Conservation (phyloP, 2,888 invertebrate genomes). For the Sminthurides aquaticus region DNA sequence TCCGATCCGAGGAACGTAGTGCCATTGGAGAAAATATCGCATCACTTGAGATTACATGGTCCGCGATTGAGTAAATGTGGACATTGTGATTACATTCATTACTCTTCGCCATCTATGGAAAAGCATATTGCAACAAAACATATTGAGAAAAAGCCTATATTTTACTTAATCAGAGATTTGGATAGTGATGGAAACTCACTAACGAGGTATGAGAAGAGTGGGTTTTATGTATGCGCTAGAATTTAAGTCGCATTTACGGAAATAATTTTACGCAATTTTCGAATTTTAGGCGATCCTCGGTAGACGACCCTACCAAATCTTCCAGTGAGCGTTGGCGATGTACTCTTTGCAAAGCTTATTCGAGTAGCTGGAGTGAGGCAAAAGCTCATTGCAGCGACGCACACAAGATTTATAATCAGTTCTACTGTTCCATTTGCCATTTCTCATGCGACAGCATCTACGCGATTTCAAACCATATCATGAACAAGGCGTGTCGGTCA, state of each 20-base stretch:
- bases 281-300: conserved; percentile 28
- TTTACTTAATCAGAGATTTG: conserved; percentile 50
- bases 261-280: background rate
- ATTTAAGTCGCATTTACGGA: background rate
- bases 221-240: too few relatives aligned
- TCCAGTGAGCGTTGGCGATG: conserved; percentile 58
- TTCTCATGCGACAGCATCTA: conserved; percentile 46
- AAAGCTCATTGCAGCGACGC: conserved; percentile 54
- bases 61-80: conserved; percentile 64
- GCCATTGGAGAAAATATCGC: conserved; percentile 57
- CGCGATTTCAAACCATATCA: conserved; percentile 24
- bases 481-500: conserved; percentile 9
- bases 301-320: conserved; percentile 24
- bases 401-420: conserved; percentile 63
- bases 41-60: conserved; percentile 71
- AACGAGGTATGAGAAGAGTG: conserved; percentile 23
- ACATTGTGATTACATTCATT: conserved; percentile 60
- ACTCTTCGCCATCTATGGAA: conserved; percentile 56
- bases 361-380: conserved; percentile 56
- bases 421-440: conserved; percentile 62
- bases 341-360: conserved; percentile 59
- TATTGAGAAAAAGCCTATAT: conserved; percentile 50
- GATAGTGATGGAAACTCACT: conserved; percentile 45
- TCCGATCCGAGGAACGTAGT: conserved; percentile 44
- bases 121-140: conserved; percentile 61